Evolutionary conservation across 1,140 invertebrate species (phyloP).

Genomic region (Formica selysi): DNA sequence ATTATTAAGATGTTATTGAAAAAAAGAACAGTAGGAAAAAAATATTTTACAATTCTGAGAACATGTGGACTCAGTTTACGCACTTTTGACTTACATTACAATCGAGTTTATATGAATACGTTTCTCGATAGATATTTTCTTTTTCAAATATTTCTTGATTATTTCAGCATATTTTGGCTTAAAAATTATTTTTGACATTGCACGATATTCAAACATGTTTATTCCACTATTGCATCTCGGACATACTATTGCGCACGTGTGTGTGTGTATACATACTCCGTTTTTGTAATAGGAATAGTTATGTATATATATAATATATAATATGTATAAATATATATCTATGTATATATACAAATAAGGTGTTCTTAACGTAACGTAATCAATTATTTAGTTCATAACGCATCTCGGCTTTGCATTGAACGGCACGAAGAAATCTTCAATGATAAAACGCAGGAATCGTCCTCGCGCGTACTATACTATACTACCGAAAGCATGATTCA

Average conservation of each 20-base stretch:
- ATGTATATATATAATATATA: conserved; percentile 63
- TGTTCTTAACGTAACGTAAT: conserved; percentile 65
- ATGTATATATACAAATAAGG: conserved; percentile 73
- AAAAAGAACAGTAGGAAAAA: conserved; percentile 38
- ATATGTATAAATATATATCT: conserved; percentile 70
- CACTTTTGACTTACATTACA: conserved; percentile 38
- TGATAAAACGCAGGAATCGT: conserved; percentile 27
- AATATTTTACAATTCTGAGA: conserved; percentile 42
- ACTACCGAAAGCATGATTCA: conserved; percentile 21
- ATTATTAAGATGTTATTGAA: conserved; percentile 50
- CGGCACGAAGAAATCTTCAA: conserved; percentile 9
- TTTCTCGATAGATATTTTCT: conserved; percentile 22
- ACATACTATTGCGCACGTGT: conserved; percentile 62
- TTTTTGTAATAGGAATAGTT: conserved; percentile 68
- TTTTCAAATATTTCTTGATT: conserved; percentile 43
- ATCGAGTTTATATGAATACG: conserved; percentile 11
- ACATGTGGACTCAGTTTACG: conserved; percentile 11
- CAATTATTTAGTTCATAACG: conserved; percentile 63
- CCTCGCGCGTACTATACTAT: neutral
- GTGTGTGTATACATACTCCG: conserved; percentile 56
- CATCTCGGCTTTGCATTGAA: conserved; percentile 28
- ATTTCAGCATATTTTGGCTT: conserved; percentile 62
- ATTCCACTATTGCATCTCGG: conserved; percentile 57
- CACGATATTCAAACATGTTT: conserved; percentile 68
- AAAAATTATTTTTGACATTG: conserved; percentile 72